phyloP scores from a whole-genome alignment of 2,797 vertebrate species.

The Momotus momota region DNA sequence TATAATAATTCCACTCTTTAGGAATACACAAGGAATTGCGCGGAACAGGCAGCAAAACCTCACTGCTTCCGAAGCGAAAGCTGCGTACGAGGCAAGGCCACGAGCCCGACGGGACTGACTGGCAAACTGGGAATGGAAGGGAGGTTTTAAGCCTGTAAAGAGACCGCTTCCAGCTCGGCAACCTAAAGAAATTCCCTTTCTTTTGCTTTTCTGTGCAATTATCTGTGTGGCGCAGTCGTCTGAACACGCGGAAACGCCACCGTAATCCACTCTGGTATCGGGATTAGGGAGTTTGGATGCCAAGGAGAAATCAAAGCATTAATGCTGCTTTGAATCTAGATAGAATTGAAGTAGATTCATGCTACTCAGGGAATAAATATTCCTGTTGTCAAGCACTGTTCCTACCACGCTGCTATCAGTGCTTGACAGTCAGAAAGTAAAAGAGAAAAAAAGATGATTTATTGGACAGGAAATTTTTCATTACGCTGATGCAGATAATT shows the following conservation, averaged over 20 bases:
- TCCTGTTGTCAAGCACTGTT: background rate
- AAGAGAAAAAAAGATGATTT: rapidly evolving
- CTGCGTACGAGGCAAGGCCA: background rate
- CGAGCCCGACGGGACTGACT: background rate
- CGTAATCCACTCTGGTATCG: slow-evolving; percentile 11
- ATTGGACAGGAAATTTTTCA: background rate
- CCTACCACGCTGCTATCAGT: background rate
- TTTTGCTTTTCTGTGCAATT: slow-evolving; percentile 6
- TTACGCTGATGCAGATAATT: background rate
- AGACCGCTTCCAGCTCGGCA: background rate
- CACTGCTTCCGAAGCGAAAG: background rate
- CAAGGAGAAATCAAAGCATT: slow-evolving; percentile 46
- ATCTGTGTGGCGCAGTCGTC: background rate
- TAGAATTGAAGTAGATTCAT: background rate
- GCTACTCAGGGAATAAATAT: background rate
- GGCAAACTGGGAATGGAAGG: slow-evolving; percentile 13
- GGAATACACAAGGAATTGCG: background rate
- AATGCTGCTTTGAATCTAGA: background rate
- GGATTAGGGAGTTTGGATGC: background rate
- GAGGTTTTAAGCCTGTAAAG: background rate
- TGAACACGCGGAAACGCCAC: background rate
- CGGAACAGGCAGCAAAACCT: background rate
- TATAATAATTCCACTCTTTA: background rate
- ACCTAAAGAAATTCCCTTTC: background rate
- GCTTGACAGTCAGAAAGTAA: background rate